These are phyloP conservation scores for Cynopterus sphinx DNA, from an alignment of 2,797 vertebrate species.

Conservation along the genomic window DNA sequence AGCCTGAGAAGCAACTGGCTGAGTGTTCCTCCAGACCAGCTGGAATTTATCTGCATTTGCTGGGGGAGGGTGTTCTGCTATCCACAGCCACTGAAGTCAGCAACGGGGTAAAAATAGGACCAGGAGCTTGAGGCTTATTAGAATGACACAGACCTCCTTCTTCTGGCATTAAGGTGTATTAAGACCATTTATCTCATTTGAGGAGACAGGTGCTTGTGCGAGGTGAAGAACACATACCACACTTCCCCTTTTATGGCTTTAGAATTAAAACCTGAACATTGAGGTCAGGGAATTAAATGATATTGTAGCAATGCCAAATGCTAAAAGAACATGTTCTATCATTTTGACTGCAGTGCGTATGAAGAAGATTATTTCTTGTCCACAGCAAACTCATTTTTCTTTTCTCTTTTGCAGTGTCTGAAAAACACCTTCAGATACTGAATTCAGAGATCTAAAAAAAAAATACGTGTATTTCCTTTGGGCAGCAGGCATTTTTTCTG, in stretches of 20 bases:
- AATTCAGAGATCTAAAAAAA: neutral
- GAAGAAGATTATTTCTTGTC: slow-evolving; percentile 56
- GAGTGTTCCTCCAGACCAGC: neutral
- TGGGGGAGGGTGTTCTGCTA: neutral
- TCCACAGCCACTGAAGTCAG: neutral
- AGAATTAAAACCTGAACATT: slow-evolving; percentile 43
- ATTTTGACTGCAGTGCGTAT: slow-evolving; percentile 27
- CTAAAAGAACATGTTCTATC: neutral
- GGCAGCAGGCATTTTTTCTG: slow-evolving; percentile 29
- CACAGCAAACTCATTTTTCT: slow-evolving; percentile 27
- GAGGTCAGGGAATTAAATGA: slow-evolving; percentile 68
- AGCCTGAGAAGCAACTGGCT: neutral
- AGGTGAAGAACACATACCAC: slow-evolving; percentile 44
- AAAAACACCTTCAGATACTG: slow-evolving; percentile 48
- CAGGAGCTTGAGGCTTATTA: neutral
- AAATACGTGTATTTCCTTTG: slow-evolving; percentile 24
- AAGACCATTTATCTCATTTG: slow-evolving; percentile 48
- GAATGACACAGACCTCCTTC: slow-evolving; percentile 6
- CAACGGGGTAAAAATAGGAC: slow-evolving; percentile 15
- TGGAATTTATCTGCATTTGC: neutral
- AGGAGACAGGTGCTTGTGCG: slow-evolving; percentile 13
- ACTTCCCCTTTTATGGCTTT: slow-evolving; percentile 35
- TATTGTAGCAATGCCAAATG: slow-evolving; percentile 1
- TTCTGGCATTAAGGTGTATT: slow-evolving; percentile 30
- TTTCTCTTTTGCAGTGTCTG: neutral